A percentile compares a stretch with the other conserved stretches of the same genome.
These are phyloP conservation scores for Sebastes flavidus DNA, from an alignment of 2,797 vertebrate species.

Conservation along the genomic window DNA sequence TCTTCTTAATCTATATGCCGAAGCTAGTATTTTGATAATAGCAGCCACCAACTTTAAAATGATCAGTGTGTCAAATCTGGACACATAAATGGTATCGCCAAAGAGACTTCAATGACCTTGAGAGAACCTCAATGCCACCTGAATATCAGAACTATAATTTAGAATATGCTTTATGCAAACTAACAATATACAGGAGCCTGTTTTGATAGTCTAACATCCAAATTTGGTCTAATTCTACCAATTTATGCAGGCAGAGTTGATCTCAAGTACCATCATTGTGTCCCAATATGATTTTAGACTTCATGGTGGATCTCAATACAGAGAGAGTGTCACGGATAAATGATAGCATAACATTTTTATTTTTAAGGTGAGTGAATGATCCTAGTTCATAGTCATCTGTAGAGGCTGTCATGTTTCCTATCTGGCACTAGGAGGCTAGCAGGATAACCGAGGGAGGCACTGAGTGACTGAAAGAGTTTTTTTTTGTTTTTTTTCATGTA, in stretches of 20 bases:
- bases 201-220: neutral
- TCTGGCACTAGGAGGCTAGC: neutral
- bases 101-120: neutral
- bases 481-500: neutral
- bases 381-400: neutral
- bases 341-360: too few relatives aligned
- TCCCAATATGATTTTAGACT: too few relatives aligned
- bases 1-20: neutral
- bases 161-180: neutral
- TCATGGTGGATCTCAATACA: neutral
- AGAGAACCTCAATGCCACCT: neutral
- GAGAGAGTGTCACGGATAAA: neutral
- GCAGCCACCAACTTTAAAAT: neutral
- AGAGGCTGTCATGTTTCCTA: neutral
- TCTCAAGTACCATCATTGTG: too few relatives aligned
- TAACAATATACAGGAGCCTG: neutral
- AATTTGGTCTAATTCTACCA: neutral
- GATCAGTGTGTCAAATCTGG: neutral
- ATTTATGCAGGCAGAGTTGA: neutral
- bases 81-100: neutral
- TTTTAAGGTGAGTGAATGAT: neutral
- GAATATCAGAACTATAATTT: neutral
- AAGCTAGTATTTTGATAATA: neutral
- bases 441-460: constrained; percentile 6
- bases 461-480: neutral